These are phyloP conservation scores for Druceiella hillmani DNA, from an alignment of 2,888 invertebrate species.

Conservation along the genomic window DNA sequence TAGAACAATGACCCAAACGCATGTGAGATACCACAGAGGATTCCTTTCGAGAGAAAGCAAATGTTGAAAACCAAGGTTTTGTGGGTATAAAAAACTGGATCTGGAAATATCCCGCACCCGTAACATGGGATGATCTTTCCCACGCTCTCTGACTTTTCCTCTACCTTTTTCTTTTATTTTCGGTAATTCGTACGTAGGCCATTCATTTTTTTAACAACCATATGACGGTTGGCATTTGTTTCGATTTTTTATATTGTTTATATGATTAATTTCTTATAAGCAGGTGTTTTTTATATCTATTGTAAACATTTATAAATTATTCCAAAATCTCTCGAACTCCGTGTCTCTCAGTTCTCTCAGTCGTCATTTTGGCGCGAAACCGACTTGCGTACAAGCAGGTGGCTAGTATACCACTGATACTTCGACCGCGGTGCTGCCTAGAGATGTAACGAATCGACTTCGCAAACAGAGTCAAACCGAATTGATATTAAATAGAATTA, in stretches of 20 bases:
- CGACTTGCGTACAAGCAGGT: background rate
- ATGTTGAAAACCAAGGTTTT: too few species aligned
- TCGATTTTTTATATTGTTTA: background rate
- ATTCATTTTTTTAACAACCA: background rate
- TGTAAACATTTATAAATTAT: background rate
- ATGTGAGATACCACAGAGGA: too few species aligned
- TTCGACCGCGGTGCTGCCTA: too few species aligned
- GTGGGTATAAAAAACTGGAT: too few species aligned
- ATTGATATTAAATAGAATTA: too few species aligned
- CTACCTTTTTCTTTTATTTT: background rate
- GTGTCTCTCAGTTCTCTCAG: background rate
- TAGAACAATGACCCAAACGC: too few species aligned
- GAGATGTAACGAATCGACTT: too few species aligned
- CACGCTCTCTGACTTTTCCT: background rate
- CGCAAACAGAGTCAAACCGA: too few species aligned
- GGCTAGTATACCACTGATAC: slow-evolving; percentile 1
- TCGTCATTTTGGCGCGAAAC: background rate
- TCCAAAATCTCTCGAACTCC: background rate
- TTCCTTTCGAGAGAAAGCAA: too few species aligned
- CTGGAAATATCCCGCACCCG: too few species aligned
- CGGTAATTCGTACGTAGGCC: background rate
- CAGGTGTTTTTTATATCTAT: background rate
- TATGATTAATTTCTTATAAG: background rate
- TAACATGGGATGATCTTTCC: too few species aligned
- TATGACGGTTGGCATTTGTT: background rate